phyloP scores from a whole-genome alignment of 2,888 invertebrate genomes.

The Drosophila atroscutellata region DNA sequence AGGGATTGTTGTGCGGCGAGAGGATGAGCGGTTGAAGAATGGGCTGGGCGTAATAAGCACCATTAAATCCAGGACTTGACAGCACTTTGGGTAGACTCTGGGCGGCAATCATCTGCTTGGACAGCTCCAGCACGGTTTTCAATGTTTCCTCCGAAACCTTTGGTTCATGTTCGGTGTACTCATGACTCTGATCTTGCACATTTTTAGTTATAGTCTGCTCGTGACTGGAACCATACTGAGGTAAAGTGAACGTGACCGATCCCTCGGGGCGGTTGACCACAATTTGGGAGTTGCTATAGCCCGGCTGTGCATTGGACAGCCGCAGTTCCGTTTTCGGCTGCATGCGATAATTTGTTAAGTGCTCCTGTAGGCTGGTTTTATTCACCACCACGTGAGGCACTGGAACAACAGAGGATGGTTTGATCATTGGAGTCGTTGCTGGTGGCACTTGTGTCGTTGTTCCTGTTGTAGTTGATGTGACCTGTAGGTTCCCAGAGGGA shows the following conservation, averaged over 20 bases:
- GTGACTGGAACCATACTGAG: slow-evolving; percentile 49
- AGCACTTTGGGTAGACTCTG: slow-evolving; percentile 83
- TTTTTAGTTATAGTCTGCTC: slow-evolving; percentile 32
- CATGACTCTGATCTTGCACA: slow-evolving; percentile 45
- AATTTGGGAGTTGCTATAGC: slow-evolving; percentile 84
- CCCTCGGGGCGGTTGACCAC: slow-evolving; percentile 85
- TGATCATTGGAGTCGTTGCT: slow-evolving; percentile 7
- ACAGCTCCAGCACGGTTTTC: slow-evolving; percentile 84
- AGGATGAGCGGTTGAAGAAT: slow-evolving; percentile 83
- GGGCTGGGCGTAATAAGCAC: slow-evolving; percentile 76
- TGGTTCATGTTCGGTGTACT: slow-evolving; percentile 74
- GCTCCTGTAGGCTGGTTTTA: slow-evolving; percentile 61
- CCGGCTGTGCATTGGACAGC: slow-evolving; percentile 70
- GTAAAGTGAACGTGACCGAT: slow-evolving; percentile 82
- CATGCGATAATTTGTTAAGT: slow-evolving; percentile 58
- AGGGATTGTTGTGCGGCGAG: slow-evolving; percentile 67
- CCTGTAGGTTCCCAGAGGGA: slow-evolving; percentile 39
- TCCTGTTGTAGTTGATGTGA: neutral
- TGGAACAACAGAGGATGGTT: neutral
- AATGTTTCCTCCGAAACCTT: slow-evolving; percentile 84
- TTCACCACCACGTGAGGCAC: slow-evolving; percentile 44
- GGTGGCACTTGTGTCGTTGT: slow-evolving; percentile 10
- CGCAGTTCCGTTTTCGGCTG: slow-evolving; percentile 82
- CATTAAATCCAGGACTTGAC: slow-evolving; percentile 67
- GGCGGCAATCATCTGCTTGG: slow-evolving; percentile 84